Conservation (phyloP, 1,140 invertebrate genomes). For the Drosophila watanabei region DNA sequence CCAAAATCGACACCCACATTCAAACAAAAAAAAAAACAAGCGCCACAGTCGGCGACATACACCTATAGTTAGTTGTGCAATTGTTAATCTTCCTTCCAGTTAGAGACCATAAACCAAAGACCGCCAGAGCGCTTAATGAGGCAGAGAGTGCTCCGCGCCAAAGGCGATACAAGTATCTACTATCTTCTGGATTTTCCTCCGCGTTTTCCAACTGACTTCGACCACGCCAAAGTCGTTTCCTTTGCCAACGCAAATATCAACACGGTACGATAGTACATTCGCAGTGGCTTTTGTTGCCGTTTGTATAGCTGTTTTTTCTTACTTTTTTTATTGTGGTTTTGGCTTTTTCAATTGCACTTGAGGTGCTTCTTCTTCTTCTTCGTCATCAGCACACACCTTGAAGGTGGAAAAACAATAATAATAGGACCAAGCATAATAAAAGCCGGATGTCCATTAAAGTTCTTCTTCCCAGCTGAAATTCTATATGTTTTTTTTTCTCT, state of each 20-base stretch:
- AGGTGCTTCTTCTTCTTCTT: slow-evolving; percentile 57
- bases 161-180: slow-evolving; percentile 10
- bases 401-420: slow-evolving; percentile 54
- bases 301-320: slow-evolving; percentile 14
- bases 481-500: slow-evolving; percentile 30
- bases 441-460: slow-evolving; percentile 73
- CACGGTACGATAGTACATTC: slow-evolving; percentile 26
- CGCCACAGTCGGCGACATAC: slow-evolving; percentile 4
- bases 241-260: slow-evolving; percentile 71
- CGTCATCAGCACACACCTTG: slow-evolving; percentile 51
- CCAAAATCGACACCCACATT: slow-evolving; percentile 29
- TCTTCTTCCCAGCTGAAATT: slow-evolving; percentile 41
- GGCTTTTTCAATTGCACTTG: slow-evolving; percentile 73
- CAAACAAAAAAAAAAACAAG: slow-evolving; percentile 1
- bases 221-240: slow-evolving; percentile 70
- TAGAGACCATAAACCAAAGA: slow-evolving; percentile 51
- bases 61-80: slow-evolving; percentile 20
- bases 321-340: slow-evolving; percentile 47
- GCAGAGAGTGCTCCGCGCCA: slow-evolving; percentile 18
- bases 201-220: slow-evolving; percentile 26
- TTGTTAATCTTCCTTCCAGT: slow-evolving; percentile 39
- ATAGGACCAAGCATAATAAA: slow-evolving; percentile 62
- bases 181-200: slow-evolving; percentile 24
- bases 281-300: slow-evolving; percentile 18
- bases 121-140: slow-evolving; percentile 33